A percentile compares a stretch with the other conserved stretches of the same genome.
Evolutionary conservation across 2,113 vertebrate species (phyloP).

Genomic region (Oplegnathus fasciatus): DNA sequence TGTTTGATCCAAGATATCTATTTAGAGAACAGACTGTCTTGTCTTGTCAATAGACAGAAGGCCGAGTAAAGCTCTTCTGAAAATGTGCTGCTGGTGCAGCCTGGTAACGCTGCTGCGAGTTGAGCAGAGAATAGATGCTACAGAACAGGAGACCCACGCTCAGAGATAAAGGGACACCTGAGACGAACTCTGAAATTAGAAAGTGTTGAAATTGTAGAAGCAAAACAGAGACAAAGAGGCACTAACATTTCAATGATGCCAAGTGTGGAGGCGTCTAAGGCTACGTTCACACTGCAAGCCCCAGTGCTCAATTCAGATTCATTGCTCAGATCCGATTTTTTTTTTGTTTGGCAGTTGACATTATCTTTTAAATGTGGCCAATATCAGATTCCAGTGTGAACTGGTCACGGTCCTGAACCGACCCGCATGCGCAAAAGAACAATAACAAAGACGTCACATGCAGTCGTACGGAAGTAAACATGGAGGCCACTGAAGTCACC

Average conservation of each 20-base stretch:
- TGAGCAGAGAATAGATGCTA: slow-evolving; percentile 24
- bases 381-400: too few relatives aligned
- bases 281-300: too few relatives aligned
- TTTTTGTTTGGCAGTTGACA: too few relatives aligned
- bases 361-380: too few relatives aligned
- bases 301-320: too few relatives aligned
- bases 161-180: slow-evolving; percentile 8
- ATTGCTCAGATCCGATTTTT: too few relatives aligned
- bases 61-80: slow-evolving; percentile 27
- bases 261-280: too few relatives aligned
- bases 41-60: slow-evolving; percentile 51
- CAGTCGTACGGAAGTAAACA: too few relatives aligned
- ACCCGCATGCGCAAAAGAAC: too few relatives aligned
- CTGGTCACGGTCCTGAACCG: too few relatives aligned
- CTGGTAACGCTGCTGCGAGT: slow-evolving; percentile 15
- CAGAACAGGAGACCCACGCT: background rate
- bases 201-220: slow-evolving; percentile 3
- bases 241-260: slow-evolving; percentile 3
- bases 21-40: slow-evolving; percentile 51
- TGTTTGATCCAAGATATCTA: slow-evolving; percentile 44
- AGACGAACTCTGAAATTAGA: slow-evolving; percentile 15
- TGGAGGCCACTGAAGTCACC: too few relatives aligned
- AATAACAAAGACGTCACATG: too few relatives aligned
- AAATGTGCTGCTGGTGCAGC: slow-evolving; percentile 19
- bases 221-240: background rate